These are phyloP conservation scores for Gymnothorax javanicus DNA, from an alignment of 2,797 vertebrate species.

Conservation along the genomic window DNA sequence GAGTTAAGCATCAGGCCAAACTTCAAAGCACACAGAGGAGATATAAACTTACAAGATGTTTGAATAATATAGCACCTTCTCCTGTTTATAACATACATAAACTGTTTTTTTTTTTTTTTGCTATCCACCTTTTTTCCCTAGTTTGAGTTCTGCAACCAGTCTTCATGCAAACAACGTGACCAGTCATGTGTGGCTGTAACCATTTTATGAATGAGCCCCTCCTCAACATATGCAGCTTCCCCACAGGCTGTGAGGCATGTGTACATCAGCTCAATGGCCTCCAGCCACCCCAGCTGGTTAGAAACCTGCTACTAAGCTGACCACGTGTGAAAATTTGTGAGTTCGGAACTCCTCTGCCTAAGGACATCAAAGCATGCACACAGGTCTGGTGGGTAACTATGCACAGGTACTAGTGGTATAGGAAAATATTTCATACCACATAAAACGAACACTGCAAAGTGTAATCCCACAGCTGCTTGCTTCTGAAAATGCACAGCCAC, in stretches of 20 bases:
- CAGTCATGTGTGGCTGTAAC: neutral
- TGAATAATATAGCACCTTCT: neutral
- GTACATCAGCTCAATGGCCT: neutral
- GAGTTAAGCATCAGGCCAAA: neutral
- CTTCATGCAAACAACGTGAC: neutral
- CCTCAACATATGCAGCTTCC: neutral
- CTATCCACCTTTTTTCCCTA: neutral
- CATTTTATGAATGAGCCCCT: neutral
- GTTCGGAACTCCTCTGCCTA: neutral
- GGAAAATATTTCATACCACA: neutral
- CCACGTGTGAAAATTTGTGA: neutral
- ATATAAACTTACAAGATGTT: neutral
- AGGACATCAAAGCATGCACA: neutral
- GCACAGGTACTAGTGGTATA: neutral
- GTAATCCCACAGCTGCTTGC: neutral
- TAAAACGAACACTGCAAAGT: neutral
- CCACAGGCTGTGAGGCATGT: neutral
- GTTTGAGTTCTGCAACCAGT: neutral
- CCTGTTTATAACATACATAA: neutral
- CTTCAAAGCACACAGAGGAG: neutral
- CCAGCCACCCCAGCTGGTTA: neutral
- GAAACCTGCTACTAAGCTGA: neutral
- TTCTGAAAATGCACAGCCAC: neutral
- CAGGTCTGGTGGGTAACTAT: neutral
- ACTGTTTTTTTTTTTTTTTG: neutral